Conservation (phyloP, 2,113 vertebrate genomes). For the Mugil cephalus region DNA sequence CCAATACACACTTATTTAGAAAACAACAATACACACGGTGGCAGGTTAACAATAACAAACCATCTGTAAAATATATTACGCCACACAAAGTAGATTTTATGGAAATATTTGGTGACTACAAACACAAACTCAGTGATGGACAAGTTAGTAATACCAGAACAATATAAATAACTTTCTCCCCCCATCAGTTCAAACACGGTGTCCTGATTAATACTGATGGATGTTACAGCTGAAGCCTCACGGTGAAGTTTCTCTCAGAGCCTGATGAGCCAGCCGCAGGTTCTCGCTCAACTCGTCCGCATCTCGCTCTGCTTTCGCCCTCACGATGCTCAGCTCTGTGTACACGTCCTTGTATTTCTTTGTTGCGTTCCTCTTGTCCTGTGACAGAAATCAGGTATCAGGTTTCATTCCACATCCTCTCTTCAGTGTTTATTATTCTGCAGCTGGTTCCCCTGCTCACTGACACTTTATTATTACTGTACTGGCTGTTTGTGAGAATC, state of each 20-base stretch:
- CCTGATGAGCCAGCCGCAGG: conserved; percentile 70
- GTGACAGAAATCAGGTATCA: neutral
- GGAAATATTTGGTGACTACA: neutral
- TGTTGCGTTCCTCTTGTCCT: conserved; percentile 77
- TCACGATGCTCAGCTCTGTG: conserved; percentile 70
- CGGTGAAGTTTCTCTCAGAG: conserved; percentile 50
- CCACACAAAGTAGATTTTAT: neutral
- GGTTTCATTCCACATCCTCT: neutral
- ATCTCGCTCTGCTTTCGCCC: conserved; percentile 62
- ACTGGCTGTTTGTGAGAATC: neutral
- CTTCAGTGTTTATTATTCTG: too few species aligned
- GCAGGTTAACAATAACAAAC: conserved; percentile 1
- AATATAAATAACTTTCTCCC: neutral
- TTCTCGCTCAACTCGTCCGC: conserved; percentile 74
- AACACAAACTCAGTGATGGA: neutral
- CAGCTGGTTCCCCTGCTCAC: neutral
- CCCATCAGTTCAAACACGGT: too few species aligned
- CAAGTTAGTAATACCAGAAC: too few species aligned
- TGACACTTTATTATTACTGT: neutral
- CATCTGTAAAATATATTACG: conserved; percentile 18
- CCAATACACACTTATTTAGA: neutral
- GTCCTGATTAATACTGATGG: neutral
- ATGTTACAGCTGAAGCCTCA: conserved; percentile 13
- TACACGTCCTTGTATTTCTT: conserved; percentile 74
- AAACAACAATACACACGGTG: neutral